phyloP scores from a whole-genome alignment of 2,113 vertebrate genomes.

The Haemorhous mexicanus region DNA sequence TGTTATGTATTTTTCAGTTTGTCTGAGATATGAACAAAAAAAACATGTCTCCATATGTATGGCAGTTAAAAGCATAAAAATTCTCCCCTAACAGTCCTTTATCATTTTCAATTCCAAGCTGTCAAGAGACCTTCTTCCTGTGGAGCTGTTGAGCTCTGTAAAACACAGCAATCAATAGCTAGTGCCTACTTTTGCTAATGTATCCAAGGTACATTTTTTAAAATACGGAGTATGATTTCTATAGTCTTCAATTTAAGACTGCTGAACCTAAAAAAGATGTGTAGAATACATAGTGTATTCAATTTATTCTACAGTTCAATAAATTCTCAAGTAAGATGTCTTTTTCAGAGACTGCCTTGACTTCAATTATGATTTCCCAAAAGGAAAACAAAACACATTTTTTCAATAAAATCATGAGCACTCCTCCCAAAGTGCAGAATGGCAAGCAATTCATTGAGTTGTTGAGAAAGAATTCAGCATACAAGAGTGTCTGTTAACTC shows the following conservation, averaged over 20 bases:
- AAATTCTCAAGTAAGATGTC: background rate
- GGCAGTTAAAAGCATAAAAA: background rate
- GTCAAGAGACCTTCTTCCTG: background rate
- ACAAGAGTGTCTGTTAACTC: conserved; percentile 9
- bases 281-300: background rate
- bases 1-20: background rate
- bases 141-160: background rate
- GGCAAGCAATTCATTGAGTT: conserved; percentile 32
- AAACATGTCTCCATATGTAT: background rate
- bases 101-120: background rate
- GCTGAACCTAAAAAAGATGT: background rate
- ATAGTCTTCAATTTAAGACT: background rate
- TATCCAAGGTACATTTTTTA: background rate
- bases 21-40: background rate
- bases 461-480: conserved; percentile 45
- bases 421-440: conserved; percentile 38
- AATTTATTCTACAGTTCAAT: background rate
- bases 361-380: conserved; percentile 21
- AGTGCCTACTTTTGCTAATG: background rate
- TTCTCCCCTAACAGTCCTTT: background rate
- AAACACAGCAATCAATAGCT: background rate
- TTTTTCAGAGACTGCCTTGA: conserved; percentile 18
- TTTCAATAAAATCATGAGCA: conserved; percentile 39
- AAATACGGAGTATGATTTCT: background rate
- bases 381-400: conserved; percentile 44